phyloP scores from a whole-genome alignment of 1,140 invertebrate genomes.

The Drosophila lini region DNA sequence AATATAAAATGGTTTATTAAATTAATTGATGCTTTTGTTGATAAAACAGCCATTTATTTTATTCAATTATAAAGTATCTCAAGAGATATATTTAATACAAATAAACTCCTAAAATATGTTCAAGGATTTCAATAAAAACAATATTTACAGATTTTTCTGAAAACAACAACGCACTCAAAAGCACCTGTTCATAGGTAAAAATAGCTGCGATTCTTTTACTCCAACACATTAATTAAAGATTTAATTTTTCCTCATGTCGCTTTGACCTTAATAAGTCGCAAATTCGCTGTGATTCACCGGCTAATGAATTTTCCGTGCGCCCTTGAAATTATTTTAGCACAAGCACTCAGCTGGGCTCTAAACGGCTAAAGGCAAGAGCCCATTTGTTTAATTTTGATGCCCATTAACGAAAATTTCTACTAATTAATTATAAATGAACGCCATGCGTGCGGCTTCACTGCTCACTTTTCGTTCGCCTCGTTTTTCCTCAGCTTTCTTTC shows the following conservation, averaged over 20 bases:
- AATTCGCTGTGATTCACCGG: constrained; percentile 1
- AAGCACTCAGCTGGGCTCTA: not conserved
- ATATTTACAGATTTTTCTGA: no score
- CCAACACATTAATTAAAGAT: not conserved
- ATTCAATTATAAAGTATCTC: not conserved
- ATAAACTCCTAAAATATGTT: not conserved
- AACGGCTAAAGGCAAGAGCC: constrained; percentile 31
- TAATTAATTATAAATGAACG: constrained; percentile 76
- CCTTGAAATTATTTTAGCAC: not conserved
- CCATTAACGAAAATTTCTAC: constrained; percentile 58
- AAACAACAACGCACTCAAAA: not conserved
- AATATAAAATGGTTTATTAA: not conserved
- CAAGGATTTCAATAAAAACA: not conserved
- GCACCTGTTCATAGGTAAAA: not conserved
- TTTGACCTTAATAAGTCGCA: not conserved
- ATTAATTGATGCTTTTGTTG: constrained; percentile 21
- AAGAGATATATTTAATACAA: no score
- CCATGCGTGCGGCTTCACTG: constrained; percentile 42
- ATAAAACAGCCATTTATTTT: not conserved
- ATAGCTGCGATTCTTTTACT: not conserved
- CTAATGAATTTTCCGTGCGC: constrained; percentile 2
- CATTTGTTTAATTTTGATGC: constrained; percentile 68
- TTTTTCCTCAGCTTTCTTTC: constrained; percentile 3
- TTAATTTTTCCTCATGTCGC: not conserved
- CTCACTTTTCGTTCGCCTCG: not conserved